Base-by-base conservation (phyloP, 2,888 invertebrate species). In the Punctoribates punctum region DNA sequence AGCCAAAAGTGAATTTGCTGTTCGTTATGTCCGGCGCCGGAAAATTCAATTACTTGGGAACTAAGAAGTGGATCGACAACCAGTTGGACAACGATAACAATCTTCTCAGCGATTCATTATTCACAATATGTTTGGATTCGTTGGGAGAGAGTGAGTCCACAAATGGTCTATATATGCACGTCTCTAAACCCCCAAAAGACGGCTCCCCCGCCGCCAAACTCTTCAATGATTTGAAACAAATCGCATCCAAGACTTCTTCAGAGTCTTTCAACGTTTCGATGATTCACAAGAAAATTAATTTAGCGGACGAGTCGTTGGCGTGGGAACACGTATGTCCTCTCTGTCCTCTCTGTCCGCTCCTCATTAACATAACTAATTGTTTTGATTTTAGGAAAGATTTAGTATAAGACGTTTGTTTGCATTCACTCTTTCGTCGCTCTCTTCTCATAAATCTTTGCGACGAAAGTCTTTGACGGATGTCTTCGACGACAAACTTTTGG, bases 61-160 rank as follows among this genome's bases (percentile, higher is more conserved):
- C 93, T 60, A 96, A 96, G 85, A 94, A 94, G 82, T 98, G 96
- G 94, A 87, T 98, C 17, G 96, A 96, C 82, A 94, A 95, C 82
- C 93, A 94, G 82, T 83, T 94, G 78, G 97, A 98, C 83, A 89
- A 89, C 90, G 80, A 80, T 48, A 77, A 75, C 23, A 83, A 83
- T 78, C 80, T 86, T 78, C 84, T 88, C 67, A 85, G 94, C 89
- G 94, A 96, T 82, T 91, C 94, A 0, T 89, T 92, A 0, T 95
- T 92, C 85, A 93, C 92, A 0, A 87, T 97, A 82, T 97, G 96
- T 83, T 84, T 98, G 79, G 97, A 98, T 83, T 82, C 85, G 17
- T 78, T 87, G 62, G 85, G 85, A 13, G 42, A 57, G n/a, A 34
- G 46, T 1, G 42, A 54, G 3, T 88, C 92, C 0, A 87, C 94